Percentiles rank a stretch among this genome's conserved stretches.
phyloP scores from a whole-genome alignment of 2,797 vertebrate species.

The Paedocypris micromegethes region DNA sequence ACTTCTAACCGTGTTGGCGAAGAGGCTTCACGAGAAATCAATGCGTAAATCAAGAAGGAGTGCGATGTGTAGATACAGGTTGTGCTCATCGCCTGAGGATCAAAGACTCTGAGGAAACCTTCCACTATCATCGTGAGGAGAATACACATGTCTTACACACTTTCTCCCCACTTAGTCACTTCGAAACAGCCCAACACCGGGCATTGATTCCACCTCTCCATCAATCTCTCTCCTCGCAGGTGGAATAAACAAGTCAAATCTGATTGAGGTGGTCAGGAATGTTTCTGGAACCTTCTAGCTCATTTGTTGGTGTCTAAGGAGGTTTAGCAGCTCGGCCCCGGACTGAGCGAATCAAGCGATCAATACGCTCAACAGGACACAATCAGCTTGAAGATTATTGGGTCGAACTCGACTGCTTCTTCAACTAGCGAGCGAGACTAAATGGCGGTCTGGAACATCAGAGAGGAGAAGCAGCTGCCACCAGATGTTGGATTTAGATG shows the following conservation, averaged over 20 bases:
- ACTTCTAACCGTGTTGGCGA: slow-evolving; percentile 50
- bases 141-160: slow-evolving; percentile 7
- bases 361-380: too few relatives aligned
- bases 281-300: neutral
- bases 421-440: too few relatives aligned
- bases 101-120: slow-evolving; percentile 53
- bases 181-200: slow-evolving; percentile 45
- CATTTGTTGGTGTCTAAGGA: neutral
- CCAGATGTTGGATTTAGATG: neutral
- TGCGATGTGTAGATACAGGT: neutral
- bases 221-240: slow-evolving; percentile 18
- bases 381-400: too few relatives aligned
- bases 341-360: neutral
- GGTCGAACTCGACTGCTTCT: too few relatives aligned
- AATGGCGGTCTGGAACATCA: too few relatives aligned
- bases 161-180: slow-evolving; percentile 25
- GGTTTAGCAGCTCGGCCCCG: neutral
- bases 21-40: slow-evolving; percentile 61
- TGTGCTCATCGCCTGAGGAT: slow-evolving; percentile 9
- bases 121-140: neutral
- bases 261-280: neutral
- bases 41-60: slow-evolving; percentile 35
- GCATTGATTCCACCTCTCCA: slow-evolving; percentile 25
- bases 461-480: neutral
- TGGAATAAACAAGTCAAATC: neutral